A percentile compares a stretch with the other conserved stretches of the same genome.
Conservation (phyloP, 2,797 vertebrate species). For the Sebastes oblongus region DNA sequence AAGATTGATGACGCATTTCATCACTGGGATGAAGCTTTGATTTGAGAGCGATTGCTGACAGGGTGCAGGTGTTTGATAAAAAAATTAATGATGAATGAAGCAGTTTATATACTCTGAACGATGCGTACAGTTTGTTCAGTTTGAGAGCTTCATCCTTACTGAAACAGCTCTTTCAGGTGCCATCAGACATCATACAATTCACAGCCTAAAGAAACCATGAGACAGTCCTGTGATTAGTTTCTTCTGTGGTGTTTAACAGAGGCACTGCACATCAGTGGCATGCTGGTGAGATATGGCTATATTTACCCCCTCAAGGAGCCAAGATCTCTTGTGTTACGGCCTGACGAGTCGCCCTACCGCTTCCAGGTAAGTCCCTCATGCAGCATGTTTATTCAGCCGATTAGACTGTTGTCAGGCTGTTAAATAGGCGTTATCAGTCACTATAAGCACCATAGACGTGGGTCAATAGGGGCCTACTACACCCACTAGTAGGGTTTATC, state of each 20-base stretch:
- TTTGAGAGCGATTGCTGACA: constrained; percentile 24
- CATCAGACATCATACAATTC: background rate
- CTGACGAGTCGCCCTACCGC: constrained; percentile 89
- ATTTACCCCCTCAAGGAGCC: constrained; percentile 91
- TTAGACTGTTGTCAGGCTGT: too few relatives aligned
- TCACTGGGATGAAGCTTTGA: constrained; percentile 15
- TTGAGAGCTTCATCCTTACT: background rate
- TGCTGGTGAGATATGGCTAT: constrained; percentile 89
- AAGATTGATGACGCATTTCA: constrained; percentile 48
- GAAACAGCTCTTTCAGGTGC: background rate
- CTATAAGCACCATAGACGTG: too few relatives aligned
- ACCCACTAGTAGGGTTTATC: too few relatives aligned
- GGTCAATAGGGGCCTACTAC: too few relatives aligned
- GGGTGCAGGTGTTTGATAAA: background rate
- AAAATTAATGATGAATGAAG: background rate
- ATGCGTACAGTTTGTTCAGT: background rate
- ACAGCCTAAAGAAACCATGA: background rate
- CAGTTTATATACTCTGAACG: background rate
- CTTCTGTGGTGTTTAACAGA: constrained; percentile 78
- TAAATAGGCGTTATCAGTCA: too few relatives aligned
- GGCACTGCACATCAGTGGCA: constrained; percentile 86
- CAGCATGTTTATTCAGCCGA: background rate
- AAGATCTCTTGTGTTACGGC: constrained; percentile 78
- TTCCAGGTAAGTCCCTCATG: constrained; percentile 86
- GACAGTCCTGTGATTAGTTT: background rate